Base-by-base conservation (phyloP, 2,113 vertebrate species). In the Chloropsis cyanopogon region DNA sequence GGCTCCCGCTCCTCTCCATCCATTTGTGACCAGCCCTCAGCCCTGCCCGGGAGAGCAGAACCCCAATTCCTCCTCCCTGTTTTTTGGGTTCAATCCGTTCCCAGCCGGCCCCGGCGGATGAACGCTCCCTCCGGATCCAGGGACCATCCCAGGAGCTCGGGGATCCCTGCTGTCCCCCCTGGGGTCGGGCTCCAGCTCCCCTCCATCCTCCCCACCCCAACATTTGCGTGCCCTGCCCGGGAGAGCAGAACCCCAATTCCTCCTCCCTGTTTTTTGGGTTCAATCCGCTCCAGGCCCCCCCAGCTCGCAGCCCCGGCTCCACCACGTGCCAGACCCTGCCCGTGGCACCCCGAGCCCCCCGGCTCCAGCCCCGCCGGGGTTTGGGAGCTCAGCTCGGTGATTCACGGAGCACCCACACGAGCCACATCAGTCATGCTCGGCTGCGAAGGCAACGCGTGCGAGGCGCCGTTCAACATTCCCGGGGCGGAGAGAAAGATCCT, bases 401-500 rank as follows among this genome's bases (percentile, higher is more conserved):
- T 35, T 96, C 86, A 28, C 54, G 7, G 52, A 81, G 94, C 86
- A 42, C 84, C 90, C 95, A 73, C 79, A 60, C 82, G 25, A 76
- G 85, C 47, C 86, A 3, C 29, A 57, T n/a, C 95, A 83, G 46
- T 83, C 92, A 21, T 57, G 92, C 82, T 89, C 63, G 2, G 29
- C 28, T 16, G 88, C 93, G 63, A 90, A 94, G 92, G 77, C 24
- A 92, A 37, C 9, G 25, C 77, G 79, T 46, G 78, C 10, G 91
- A 93, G 85, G 18, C 93, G 16, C 12, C 78, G 75, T 53, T 80
- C 70, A 94, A 88, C 70, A 63, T 92, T 91, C 71, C 81, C 16
- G 35, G 41, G 71, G 41, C 31, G 54, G 65, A 7, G 42, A 33
- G 46, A 90, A 52, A 73, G 47, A 76, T 53, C 92, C 86, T 96